phyloP scores from a whole-genome alignment of 64 coral and sea anemone species.

The Porites australiensis region DNA sequence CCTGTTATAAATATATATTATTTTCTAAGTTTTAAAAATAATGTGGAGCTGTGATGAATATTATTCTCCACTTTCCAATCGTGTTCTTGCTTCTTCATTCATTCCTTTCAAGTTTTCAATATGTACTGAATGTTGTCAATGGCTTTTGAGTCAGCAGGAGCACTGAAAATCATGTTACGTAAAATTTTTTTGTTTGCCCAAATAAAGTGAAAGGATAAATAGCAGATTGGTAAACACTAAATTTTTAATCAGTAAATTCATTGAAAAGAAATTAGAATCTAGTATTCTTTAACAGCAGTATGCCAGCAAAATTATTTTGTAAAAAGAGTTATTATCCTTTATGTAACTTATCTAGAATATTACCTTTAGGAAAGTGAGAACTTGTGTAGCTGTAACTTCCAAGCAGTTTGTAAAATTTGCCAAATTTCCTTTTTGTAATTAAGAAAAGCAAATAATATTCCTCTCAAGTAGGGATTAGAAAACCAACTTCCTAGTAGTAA shows the following conservation, averaged over 20 bases:
- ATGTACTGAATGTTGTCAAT: neutral
- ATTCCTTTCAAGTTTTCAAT: too few species aligned
- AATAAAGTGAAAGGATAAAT: slow-evolving; percentile 29
- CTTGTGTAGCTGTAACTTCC: neutral
- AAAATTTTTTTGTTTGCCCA: neutral
- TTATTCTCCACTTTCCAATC: too few species aligned
- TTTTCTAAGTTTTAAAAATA: too few species aligned
- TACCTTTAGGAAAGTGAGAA: neutral
- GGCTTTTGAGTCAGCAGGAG: neutral
- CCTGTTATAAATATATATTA: too few species aligned
- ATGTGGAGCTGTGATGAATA: too few species aligned
- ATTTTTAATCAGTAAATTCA: slow-evolving; percentile 24
- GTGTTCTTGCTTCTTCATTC: too few species aligned
- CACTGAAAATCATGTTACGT: neutral
- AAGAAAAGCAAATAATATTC: neutral
- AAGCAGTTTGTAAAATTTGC: neutral
- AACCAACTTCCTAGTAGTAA: neutral
- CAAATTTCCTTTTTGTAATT: neutral
- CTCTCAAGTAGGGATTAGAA: neutral
- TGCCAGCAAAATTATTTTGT: neutral
- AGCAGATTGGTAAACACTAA: slow-evolving; percentile 23
- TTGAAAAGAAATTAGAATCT: too few species aligned
- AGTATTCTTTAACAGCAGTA: too few species aligned
- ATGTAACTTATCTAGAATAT: neutral
- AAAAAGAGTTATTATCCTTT: neutral